Percentiles rank a stretch among this genome's conserved stretches.
phyloP scores from a whole-genome alignment of 2,113 vertebrate species.

The Zosterops lateralis region DNA sequence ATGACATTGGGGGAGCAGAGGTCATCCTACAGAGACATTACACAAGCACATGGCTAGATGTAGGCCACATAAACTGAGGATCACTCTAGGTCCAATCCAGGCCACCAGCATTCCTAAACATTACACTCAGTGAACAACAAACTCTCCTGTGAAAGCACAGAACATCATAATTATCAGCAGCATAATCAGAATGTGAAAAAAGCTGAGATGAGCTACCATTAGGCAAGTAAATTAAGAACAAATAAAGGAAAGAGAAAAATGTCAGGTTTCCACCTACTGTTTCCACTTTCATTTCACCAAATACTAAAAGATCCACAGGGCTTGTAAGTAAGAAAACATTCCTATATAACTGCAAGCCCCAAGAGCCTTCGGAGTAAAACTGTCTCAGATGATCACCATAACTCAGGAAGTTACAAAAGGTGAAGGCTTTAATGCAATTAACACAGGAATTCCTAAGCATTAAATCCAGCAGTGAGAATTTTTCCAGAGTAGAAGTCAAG shows the following conservation, averaged over 20 bases:
- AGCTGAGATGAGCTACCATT: neutral
- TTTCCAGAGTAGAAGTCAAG: neutral
- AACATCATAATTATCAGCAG: neutral
- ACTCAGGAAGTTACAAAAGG: neutral
- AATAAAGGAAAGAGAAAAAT: neutral
- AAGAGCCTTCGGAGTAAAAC: neutral
- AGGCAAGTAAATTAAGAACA: neutral
- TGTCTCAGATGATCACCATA: neutral
- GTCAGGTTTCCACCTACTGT: neutral
- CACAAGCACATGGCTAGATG: neutral
- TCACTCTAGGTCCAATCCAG: neutral
- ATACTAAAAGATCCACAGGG: neutral
- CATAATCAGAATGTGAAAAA: neutral
- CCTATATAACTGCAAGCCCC: neutral
- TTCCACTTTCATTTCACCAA: neutral
- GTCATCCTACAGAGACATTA: neutral
- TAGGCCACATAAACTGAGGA: neutral
- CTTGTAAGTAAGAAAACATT: neutral
- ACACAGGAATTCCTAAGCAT: neutral
- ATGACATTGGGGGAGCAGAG: neutral
- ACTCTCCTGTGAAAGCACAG: neutral
- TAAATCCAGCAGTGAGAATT: neutral
- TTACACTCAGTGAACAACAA: neutral
- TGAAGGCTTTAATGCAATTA: neutral
- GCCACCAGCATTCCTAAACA: neutral